A percentile compares a stretch with the other conserved stretches of the same genome.
Evolutionary conservation across 1,140 invertebrate species (phyloP).

Genomic region (Pectinophora gossypiella): DNA sequence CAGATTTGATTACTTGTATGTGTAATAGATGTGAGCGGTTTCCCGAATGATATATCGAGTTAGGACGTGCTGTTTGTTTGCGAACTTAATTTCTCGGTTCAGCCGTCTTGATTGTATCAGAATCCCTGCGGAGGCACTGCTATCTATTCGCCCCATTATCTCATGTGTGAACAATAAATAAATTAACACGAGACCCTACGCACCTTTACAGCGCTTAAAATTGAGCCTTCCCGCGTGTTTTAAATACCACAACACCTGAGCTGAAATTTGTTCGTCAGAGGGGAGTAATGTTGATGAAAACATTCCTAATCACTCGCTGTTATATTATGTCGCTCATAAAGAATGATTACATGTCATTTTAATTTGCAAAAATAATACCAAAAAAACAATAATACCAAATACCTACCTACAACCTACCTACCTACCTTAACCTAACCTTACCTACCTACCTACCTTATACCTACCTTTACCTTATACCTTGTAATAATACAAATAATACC

Average conservation of each 20-base stretch:
- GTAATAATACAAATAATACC: no score
- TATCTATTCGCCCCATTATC: constrained; percentile 28
- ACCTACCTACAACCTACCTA: no score
- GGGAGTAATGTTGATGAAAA: background rate
- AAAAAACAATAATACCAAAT: no score
- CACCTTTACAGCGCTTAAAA: background rate
- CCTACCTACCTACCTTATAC: no score
- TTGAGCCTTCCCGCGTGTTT: background rate
- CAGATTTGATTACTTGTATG: no score
- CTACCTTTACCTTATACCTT: no score
- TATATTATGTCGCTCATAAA: background rate
- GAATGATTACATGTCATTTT: no score
- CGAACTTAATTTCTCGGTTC: constrained; percentile 27
- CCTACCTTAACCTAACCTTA: no score
- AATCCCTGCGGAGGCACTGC: constrained; percentile 20
- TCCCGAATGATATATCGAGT: no score
- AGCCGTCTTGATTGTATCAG: constrained; percentile 18
- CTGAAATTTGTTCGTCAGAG: background rate
- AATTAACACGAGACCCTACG: constrained; percentile 25
- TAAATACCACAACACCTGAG: constrained; percentile 13
- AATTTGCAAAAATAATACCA: no score
- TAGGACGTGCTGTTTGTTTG: no score
- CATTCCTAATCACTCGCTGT: background rate
- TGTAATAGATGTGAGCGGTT: no score
- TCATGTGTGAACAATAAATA: constrained; percentile 37